Percentiles rank a stretch among this genome's conserved stretches.
Evolutionary conservation across 2,113 vertebrate genomes (phyloP).

Genomic region (Otolemur garnettii): DNA sequence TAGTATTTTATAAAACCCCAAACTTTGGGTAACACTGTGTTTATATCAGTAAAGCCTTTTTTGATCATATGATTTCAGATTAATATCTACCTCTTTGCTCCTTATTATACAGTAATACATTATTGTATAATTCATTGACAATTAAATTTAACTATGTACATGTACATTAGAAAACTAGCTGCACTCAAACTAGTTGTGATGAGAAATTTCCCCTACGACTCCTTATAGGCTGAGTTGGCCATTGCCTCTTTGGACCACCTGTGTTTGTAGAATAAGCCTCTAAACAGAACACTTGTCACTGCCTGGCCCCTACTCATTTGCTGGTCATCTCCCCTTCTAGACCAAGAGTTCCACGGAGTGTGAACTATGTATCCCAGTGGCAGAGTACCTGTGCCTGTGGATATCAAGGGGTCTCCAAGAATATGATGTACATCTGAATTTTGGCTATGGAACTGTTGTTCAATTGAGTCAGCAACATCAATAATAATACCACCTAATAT

Average conservation of each 20-base stretch:
- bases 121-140: neutral
- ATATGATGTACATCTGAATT: neutral
- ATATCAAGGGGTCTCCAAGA: neutral
- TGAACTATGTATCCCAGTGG: neutral
- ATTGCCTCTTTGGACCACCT: neutral
- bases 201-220: neutral
- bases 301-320: neutral
- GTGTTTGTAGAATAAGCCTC: neutral
- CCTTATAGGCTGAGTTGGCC: neutral
- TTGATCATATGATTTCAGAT: neutral
- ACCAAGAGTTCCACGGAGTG: neutral
- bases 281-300: too few relatives aligned
- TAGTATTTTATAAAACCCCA: neutral
- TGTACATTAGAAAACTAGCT: neutral
- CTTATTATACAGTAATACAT: neutral
- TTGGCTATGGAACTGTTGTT: neutral
- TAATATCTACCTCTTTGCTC: neutral
- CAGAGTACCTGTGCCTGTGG: neutral
- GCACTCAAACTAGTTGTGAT: neutral
- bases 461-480: neutral
- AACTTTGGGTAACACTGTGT: neutral
- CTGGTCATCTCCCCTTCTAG: neutral
- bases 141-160: neutral
- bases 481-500: neutral
- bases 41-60: neutral